Evolutionary conservation across 2,888 invertebrate genomes (phyloP), one percentile per base, ranked within the genome.

Genomic region (Eupeodes latifasciatus): DNA sequence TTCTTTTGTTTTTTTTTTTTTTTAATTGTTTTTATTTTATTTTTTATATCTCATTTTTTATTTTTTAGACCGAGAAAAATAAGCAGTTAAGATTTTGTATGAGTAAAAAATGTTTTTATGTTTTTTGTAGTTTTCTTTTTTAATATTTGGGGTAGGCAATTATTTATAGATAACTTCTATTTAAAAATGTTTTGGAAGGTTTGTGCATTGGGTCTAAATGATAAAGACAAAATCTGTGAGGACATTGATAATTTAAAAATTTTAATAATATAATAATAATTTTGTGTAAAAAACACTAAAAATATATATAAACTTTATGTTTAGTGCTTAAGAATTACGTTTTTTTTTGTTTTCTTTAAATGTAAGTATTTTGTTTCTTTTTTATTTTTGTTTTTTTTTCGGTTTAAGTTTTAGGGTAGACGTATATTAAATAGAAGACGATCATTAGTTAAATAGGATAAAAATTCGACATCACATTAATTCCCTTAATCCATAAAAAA

Each of bases 401-500:
- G 72, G 51, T 79, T 88, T 85, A 72, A 79, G 84, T 89, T 85
- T 85, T 76, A 85, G 90, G 87, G 81, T 90, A 89, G 62, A 89
- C 84, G 90, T 89, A 78, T 87, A 90, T 81, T 80, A 88, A 85
- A 85, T 89, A 85, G 89, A 85, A 89, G 89, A 89, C 81, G 82
- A 89, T 85, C 84, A 85, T 89, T 82, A 83, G 89, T 83, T 78
- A 71, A 89, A 86, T 84, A 84, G 81, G 86, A 84, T 84, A 86
- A 89, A 89, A 89, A 89, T 89, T 89, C 81, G 81, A 89, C 89
- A 89, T 90, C 89, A 89, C 81, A 75, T 89, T 89, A 59, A 85
- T 90, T 88, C 51, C 81, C 86, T 83, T 88, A 89, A 89, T 85
- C 87, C 89, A 77, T 89, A 76, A 78, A 84, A 82, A 71, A 71